Percentiles rank a stretch among this genome's conserved stretches.
Evolutionary conservation across 2,113 vertebrate genomes (phyloP).

Genomic region (Notarius quadriscutis): DNA sequence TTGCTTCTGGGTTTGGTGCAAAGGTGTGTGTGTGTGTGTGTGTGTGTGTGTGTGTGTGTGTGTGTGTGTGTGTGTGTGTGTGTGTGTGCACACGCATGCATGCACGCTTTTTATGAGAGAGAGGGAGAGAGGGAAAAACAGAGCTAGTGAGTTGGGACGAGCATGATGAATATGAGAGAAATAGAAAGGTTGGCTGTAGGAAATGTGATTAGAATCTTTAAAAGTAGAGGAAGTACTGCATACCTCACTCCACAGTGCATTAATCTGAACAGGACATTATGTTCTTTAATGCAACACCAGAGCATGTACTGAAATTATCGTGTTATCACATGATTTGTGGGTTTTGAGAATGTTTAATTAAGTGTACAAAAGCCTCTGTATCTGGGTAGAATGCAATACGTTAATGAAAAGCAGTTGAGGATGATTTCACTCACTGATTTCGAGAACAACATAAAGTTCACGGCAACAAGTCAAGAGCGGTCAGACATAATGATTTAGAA

Average conservation of each 20-base stretch:
- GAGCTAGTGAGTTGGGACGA: not conserved
- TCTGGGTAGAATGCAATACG: not conserved
- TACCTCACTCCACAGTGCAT: slow-evolving; percentile 2
- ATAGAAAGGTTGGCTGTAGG: not conserved
- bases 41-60: slow-evolving; percentile 26
- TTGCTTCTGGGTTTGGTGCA: slow-evolving; percentile 11
- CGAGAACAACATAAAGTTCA: not conserved
- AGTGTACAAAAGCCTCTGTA: not conserved
- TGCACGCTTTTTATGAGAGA: not conserved
- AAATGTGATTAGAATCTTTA: slow-evolving; percentile 23
- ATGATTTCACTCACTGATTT: not conserved
- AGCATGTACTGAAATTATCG: not conserved
- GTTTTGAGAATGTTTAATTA: slow-evolving; percentile 13
- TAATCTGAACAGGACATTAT: not conserved
- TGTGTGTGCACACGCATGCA: too few relatives aligned
- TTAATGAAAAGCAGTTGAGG: not conserved
- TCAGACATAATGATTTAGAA: not conserved
- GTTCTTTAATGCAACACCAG: not conserved
- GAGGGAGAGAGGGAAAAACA: not conserved
- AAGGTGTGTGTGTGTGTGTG: slow-evolving; percentile 37
- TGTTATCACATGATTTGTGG: not conserved
- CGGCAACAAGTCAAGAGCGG: not conserved
- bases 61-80: slow-evolving; percentile 28
- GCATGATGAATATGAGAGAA: not conserved
- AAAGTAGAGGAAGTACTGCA: not conserved